Evolutionary conservation across 2,113 vertebrate species (phyloP), one percentile per base, ranked within the genome.

Genomic region (Coptodon bakossiorum): DNA sequence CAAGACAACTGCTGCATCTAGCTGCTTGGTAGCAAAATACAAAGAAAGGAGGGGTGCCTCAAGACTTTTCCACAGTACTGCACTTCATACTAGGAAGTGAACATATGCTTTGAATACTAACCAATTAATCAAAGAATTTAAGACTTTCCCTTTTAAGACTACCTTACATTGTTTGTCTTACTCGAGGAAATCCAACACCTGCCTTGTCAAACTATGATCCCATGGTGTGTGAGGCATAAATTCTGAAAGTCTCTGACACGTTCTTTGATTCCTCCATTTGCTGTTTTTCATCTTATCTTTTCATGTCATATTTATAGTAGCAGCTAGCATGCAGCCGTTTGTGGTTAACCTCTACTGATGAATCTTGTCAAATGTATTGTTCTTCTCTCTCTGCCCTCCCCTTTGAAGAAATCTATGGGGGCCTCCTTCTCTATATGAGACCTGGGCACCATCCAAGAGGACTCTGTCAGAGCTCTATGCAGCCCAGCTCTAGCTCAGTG

Each of bases 301-400:
- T 85, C 36, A 73, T 87, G 87, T 88, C 52, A 66, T 86, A 88
- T 90, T 86, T 90, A 90, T 90, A 89, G 92, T 90, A 90, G 87
- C 93, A 90, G 84, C 86, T 88, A 91, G 87, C 80, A 89, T 81
- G 73, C 90, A 94, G 90, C 73, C 43, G 76, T 85, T 94, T 90
- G 92, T 53, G 89, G 90, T 94, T 94, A 94, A 95, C 92, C 91
- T 92, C 86, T 57, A 24, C 71, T 92, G 89, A 95, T 93, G 92
- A 93, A 92, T 91, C 81, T 90, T 89, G 86, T 93, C 89, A 85
- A 93, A 86, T 83, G 88, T 40, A 90, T 89, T 89, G 91, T 93
- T 92, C 86, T 61, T 68, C 84, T 82, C 89, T 89, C 88, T 22
- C 53, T 10, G 3, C 50, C 85, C 61, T 80, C 53, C 63, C 50